Conservation (phyloP, 1,140 invertebrate species). For the Maniola jurtina region DNA sequence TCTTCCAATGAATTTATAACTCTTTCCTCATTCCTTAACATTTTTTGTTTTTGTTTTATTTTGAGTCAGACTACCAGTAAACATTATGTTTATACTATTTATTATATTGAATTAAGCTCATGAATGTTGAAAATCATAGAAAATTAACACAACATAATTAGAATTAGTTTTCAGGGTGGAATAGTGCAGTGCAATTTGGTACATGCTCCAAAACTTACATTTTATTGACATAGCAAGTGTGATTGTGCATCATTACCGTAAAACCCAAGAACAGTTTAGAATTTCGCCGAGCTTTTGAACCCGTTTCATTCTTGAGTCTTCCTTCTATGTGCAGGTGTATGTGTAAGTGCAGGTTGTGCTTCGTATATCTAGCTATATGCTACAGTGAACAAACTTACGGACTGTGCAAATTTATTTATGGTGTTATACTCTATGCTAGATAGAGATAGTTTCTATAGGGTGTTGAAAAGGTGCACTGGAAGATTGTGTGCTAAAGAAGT, state of each 20-base stretch:
- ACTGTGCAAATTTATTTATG: constrained; percentile 60
- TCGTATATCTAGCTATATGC: constrained; percentile 61
- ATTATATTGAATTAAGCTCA: neutral
- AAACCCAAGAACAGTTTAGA: constrained; percentile 48
- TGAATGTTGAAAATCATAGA: constrained; percentile 14
- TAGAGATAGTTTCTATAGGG: constrained; percentile 66
- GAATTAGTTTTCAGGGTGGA: neutral
- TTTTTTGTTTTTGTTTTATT: too few relatives aligned
- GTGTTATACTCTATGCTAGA: constrained; percentile 69
- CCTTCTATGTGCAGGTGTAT: constrained; percentile 58
- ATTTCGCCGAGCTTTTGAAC: neutral
- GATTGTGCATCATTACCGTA: constrained; percentile 27
- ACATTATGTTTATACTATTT: too few relatives aligned
- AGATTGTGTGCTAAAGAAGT: constrained; percentile 66
- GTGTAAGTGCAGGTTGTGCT: constrained; percentile 62
- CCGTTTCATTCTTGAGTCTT: constrained; percentile 47
- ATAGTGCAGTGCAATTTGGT: constrained; percentile 31
- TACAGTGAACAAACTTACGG: constrained; percentile 60
- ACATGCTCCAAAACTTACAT: constrained; percentile 37
- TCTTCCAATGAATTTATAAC: too few relatives aligned
- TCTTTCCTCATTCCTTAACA: too few relatives aligned
- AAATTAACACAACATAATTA: constrained; percentile 17
- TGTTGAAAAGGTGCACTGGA: constrained; percentile 65
- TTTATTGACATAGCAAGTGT: constrained; percentile 15
- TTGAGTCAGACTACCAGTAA: too few relatives aligned